phyloP scores from a whole-genome alignment of 2,113 vertebrate species.

The Puma concolor region DNA sequence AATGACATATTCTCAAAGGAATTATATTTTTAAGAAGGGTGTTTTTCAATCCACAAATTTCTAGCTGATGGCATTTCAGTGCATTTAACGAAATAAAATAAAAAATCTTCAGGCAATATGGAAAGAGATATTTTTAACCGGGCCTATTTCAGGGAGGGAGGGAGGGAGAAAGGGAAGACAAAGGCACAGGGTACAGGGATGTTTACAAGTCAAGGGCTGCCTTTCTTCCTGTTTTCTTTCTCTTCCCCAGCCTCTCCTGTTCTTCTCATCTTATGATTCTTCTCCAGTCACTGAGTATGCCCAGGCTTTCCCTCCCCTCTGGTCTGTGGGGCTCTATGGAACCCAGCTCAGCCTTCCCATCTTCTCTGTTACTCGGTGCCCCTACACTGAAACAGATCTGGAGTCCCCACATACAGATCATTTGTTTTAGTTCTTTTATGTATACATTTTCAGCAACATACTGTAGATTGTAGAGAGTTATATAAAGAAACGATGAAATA shows the following conservation, averaged over 20 bases:
- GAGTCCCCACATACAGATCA: background rate
- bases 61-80: background rate
- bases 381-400: background rate
- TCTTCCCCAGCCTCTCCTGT: background rate
- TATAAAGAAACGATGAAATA: background rate
- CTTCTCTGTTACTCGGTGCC: background rate
- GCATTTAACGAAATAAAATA: slow-evolving; percentile 47
- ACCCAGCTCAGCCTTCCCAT: background rate
- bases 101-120: background rate
- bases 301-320: background rate
- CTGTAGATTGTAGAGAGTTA: background rate
- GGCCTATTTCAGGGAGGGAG: background rate
- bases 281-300: background rate
- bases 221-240: background rate
- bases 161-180: background rate
- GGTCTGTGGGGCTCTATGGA: background rate
- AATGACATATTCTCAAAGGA: background rate
- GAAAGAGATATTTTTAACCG: slow-evolving; percentile 40
- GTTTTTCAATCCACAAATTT: slow-evolving; percentile 25
- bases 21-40: background rate
- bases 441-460: background rate
- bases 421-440: background rate
- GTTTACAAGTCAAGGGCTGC: background rate
- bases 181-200: no score
- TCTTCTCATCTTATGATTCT: background rate